Percentiles rank a stretch among this genome's conserved stretches.
phyloP scores from a whole-genome alignment of 2,888 invertebrate genomes.

The Ceratothoa steindachneri region DNA sequence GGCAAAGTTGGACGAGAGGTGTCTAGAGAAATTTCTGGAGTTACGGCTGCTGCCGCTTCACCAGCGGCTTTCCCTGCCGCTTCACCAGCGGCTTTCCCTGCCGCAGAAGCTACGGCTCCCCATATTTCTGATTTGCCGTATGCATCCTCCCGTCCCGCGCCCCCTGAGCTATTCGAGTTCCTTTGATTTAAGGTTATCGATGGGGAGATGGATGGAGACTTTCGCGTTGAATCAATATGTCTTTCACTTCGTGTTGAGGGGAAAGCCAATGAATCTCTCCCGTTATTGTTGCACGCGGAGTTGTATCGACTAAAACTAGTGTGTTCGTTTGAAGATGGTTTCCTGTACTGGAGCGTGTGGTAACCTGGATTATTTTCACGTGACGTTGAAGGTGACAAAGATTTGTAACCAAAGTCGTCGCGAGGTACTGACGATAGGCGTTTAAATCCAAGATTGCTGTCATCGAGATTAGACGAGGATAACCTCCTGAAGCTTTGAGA shows the following conservation, averaged over 20 bases:
- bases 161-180: background rate
- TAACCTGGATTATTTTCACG: background rate
- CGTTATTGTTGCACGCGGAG: background rate
- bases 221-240: background rate
- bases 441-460: background rate
- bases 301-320: background rate
- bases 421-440: background rate
- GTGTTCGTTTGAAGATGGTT: background rate
- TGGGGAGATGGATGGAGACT: background rate
- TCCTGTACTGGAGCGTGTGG: background rate
- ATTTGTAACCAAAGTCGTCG: background rate
- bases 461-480: background rate
- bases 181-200: background rate
- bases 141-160: background rate
- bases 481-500: background rate
- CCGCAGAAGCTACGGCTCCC: constrained; percentile 23
- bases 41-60: constrained; percentile 14
- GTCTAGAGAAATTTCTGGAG: background rate
- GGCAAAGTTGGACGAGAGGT: background rate
- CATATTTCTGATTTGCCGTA: background rate
- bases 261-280: background rate
- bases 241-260: background rate
- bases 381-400: background rate
- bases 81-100: constrained; percentile 18
- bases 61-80: constrained; percentile 24